Evolutionary conservation across 2,888 invertebrate genomes (phyloP), one percentile per base, ranked within the genome.

Genomic region (Lasioglossum villosulum): DNA sequence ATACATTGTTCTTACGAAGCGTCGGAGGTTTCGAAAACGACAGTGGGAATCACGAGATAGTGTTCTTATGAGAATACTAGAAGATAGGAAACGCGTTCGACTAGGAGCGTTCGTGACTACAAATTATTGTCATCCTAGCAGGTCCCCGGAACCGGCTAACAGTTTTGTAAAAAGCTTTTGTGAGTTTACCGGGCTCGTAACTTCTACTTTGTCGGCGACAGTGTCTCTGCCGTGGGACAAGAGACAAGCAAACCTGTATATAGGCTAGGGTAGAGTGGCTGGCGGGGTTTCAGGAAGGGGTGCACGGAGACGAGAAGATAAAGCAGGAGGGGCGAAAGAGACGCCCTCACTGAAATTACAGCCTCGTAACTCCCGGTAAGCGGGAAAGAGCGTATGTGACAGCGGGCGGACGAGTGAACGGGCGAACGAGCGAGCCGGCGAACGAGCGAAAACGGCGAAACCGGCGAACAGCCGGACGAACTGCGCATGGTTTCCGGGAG

Each of bases 101-200:
- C 84, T 82, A 63, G 52, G 72, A 52, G 79, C 68, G 37, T 82
- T 59, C 79, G 82, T 77, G 88, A 83, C 84, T 81, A 84, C 80
- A 77, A 90, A 90, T 90, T 89, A 90, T 91, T 86, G 77, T 78
- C 78, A 76, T 80, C 78, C 76, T 79, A 71, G 80, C 79, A 48
- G 78, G 70, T 63, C 81, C 75, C 84, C 83, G 86, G 82, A 84
- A 91, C 78, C 86, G 80, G 81, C 89, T 91, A 91, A 91, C 91
- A 92, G 92, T 93, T 93, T 93, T 93, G 93, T 93, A 94, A 93
- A 94, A 94, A 94, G 94, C 94, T 94, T 94, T 94, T 92, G 94
- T 91, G 93, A 93, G 94, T 94, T 94, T 92, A 90, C 88, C 91
- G 83, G 79, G 86, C 79, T 88, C 93, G 93, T 94, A 94, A 94